Base-by-base conservation (phyloP, 2,888 invertebrate genomes). In the Folsomia manolachei region DNA sequence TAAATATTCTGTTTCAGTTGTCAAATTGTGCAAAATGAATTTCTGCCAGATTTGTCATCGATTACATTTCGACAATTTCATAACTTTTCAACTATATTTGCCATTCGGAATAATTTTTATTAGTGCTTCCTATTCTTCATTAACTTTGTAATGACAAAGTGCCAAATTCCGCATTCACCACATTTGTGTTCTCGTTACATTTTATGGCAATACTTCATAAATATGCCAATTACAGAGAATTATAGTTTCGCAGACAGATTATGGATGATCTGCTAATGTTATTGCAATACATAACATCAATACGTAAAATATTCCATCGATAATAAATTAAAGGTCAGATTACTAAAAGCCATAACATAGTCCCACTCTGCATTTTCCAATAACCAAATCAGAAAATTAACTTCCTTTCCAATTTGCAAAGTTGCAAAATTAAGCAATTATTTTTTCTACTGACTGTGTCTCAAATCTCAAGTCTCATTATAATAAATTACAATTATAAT, bases 61-160 rank as follows among this genome's bases (percentile, higher is more conserved):
- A 63, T 63, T 23, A n/a, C n/a, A 23, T 24, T 19, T 63, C 21
- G 62, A 62, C 62, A 62, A 25, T 21, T 62, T 24, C 21, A 23
- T 24, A 62, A 23, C 1, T 9, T n/a, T n/a, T n/a, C 19, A 62
- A 2, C 1, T 21, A 4, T 7, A 7, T 21, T 24, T 24, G 21
- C 14, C 25, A 62, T 62, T 23, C 62, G 25, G 1, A 7, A 18
- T 62, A 2, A 9, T n/a, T 9, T n/a, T 64, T 64, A 27, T n/a
- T 18, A 27, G 63, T 7, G 23, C 23, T n/a, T 60, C n/a, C 7
- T n/a, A 60, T 9, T 25, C 24, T 63, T 63, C 9, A 63, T 63
- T 24, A 63, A 63, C n/a, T 63, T 63, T 63, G 24, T 26, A 63
- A 63, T 26, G 63, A 63, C 63, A 63, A n/a, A 21, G 4, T n/a